These are phyloP conservation scores for Drosophila nigromelanica DNA, from an alignment of 1,140 invertebrate genomes.

Conservation along the genomic window DNA sequence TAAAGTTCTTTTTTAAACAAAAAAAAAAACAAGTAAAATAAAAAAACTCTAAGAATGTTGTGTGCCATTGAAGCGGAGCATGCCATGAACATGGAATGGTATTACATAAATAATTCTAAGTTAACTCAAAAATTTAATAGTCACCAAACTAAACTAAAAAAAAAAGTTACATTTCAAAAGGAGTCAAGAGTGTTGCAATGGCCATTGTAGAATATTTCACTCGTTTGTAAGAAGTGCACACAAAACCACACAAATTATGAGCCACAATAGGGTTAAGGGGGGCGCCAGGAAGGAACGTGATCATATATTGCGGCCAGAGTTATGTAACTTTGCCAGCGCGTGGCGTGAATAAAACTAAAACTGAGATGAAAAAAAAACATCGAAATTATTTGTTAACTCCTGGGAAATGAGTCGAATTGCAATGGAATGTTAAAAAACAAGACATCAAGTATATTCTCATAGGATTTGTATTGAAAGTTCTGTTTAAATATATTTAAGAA, in stretches of 20 bases:
- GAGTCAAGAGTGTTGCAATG: conserved; percentile 13
- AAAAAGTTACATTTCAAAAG: conserved; percentile 10
- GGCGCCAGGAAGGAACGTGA: not conserved
- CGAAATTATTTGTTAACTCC: too few species aligned
- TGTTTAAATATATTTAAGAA: too few species aligned
- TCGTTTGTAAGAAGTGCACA: conserved; percentile 22
- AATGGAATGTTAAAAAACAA: too few species aligned
- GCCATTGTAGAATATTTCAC: conserved; percentile 14
- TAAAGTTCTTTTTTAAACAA: conserved; percentile 2
- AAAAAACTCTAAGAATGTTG: conserved; percentile 43
- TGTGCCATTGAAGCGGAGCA: conserved; percentile 67
- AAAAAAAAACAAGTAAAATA: not conserved
- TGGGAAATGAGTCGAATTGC: not conserved
- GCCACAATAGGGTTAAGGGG: not conserved
- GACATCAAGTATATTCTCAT: too few species aligned
- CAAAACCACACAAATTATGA: conserved; percentile 8
- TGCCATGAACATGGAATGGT: conserved; percentile 73
- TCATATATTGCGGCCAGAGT: conserved; percentile 21
- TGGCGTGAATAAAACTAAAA: conserved; percentile 9
- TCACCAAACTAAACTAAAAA: not conserved
- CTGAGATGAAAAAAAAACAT: not conserved
- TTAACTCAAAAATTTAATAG: conserved; percentile 11
- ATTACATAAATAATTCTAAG: conserved; percentile 57
- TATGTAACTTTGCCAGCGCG: conserved; percentile 30
- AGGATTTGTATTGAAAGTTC: too few species aligned